phyloP scores from a whole-genome alignment of 2,113 vertebrate genomes.

The Trogon surrucura region DNA sequence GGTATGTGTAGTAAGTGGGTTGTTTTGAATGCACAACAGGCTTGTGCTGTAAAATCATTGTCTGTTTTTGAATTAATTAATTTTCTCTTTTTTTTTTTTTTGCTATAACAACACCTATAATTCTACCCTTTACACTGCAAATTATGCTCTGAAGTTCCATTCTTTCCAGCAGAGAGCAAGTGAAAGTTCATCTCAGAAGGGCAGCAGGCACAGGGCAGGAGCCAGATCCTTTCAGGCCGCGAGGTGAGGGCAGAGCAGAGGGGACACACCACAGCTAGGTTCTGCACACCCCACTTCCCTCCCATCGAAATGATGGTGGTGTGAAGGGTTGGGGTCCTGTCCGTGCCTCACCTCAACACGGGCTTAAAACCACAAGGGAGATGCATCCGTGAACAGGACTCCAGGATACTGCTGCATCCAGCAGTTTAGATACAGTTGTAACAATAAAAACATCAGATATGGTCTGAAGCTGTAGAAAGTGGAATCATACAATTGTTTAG shows the following conservation, averaged over 20 bases:
- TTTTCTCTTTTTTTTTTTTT: neutral
- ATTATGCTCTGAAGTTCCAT: neutral
- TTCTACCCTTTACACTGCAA: neutral
- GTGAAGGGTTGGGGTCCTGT: accelerated
- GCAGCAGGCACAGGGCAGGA: neutral
- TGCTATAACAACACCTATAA: neutral
- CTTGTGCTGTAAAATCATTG: neutral
- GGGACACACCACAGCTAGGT: accelerated
- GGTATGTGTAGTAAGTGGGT: neutral
- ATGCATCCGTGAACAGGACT: neutral
- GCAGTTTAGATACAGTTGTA: neutral
- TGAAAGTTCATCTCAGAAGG: neutral
- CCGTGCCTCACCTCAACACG: neutral
- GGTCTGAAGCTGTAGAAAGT: neutral
- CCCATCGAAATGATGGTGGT: neutral
- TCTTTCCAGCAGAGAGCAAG: neutral
- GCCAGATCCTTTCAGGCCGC: accelerated
- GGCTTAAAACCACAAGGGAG: neutral
- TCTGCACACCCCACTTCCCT: accelerated
- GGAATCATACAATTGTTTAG: too few relatives aligned
- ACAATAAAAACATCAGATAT: neutral
- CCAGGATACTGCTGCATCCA: accelerated
- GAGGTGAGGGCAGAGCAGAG: neutral
- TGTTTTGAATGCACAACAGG: neutral
- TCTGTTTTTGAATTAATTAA: neutral